A percentile compares a stretch with the other conserved stretches of the same genome.
These are phyloP conservation scores for Aelia acuminata DNA, from an alignment of 2,888 invertebrate species.

Conservation along the genomic window DNA sequence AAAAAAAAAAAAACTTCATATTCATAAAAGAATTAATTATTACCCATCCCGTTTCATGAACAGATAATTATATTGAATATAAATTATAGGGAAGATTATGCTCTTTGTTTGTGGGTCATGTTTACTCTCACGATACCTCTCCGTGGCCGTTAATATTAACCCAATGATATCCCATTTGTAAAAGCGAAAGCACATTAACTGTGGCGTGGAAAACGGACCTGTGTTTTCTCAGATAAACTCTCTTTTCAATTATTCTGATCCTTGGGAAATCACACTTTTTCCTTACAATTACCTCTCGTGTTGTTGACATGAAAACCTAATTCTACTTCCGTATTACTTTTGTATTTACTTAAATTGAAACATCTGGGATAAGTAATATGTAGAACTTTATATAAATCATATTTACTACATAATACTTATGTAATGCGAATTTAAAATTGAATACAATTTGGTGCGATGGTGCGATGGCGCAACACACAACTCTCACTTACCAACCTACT, in stretches of 20 bases:
- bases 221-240: background rate
- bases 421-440: too few species aligned
- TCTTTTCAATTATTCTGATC: background rate
- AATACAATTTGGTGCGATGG: too few species aligned
- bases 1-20: background rate
- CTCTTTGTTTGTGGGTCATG: background rate
- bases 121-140: background rate
- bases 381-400: too few species aligned
- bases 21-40: background rate
- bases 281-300: background rate
- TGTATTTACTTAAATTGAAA: background rate
- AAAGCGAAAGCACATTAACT: background rate
- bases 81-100: background rate
- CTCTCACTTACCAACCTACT: too few species aligned
- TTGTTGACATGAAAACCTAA: background rate
- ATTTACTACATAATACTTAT: too few species aligned
- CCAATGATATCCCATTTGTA: background rate
- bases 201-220: background rate
- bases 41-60: background rate
- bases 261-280: background rate
- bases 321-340: background rate
- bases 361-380: too few species aligned
- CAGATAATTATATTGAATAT: background rate
- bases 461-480: too few species aligned
- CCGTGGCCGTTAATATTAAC: background rate